These are phyloP conservation scores for Chaenocephalus aceratus DNA, from an alignment of 2,113 vertebrate genomes.

Conservation along the genomic window DNA sequence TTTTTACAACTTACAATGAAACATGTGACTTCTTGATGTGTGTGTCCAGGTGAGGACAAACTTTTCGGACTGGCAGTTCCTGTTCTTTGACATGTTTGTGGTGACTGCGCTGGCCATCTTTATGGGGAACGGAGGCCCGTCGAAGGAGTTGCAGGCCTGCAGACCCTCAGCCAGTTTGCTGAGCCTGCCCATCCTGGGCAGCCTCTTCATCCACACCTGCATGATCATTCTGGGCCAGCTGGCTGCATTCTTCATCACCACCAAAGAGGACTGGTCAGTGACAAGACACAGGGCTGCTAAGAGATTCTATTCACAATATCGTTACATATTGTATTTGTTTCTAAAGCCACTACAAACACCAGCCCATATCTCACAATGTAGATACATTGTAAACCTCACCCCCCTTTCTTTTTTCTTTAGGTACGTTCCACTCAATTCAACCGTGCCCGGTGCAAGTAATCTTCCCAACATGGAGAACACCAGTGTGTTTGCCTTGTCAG, in stretches of 20 bases:
- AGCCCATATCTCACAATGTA: neutral
- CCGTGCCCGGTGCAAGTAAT: constrained; percentile 79
- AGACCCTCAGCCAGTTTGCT: constrained; percentile 90
- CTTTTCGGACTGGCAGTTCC: constrained; percentile 92
- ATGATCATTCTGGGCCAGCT: constrained; percentile 86
- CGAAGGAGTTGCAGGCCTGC: constrained; percentile 77
- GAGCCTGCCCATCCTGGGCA: constrained; percentile 84
- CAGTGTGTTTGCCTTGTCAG: constrained; percentile 87
- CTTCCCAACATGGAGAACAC: constrained; percentile 95
- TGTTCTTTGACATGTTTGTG: constrained; percentile 90
- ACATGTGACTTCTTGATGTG: neutral
- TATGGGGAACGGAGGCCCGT: constrained; percentile 91
- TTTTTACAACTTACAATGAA: neutral
- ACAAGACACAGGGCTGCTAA: neutral
- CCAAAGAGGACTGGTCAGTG: constrained; percentile 90
- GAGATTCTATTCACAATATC: neutral
- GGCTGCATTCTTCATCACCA: constrained; percentile 84
- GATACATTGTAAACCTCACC: neutral
- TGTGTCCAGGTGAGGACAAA: constrained; percentile 89
- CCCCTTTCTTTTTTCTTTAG: constrained; percentile 69
- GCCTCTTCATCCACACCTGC: constrained; percentile 87
- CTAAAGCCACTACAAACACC: neutral
- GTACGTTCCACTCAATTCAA: constrained; percentile 91
- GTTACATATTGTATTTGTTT: neutral
- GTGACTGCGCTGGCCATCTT: constrained; percentile 90